Conservation (phyloP, 2,113 vertebrate species). For the Euleptes europaea region DNA sequence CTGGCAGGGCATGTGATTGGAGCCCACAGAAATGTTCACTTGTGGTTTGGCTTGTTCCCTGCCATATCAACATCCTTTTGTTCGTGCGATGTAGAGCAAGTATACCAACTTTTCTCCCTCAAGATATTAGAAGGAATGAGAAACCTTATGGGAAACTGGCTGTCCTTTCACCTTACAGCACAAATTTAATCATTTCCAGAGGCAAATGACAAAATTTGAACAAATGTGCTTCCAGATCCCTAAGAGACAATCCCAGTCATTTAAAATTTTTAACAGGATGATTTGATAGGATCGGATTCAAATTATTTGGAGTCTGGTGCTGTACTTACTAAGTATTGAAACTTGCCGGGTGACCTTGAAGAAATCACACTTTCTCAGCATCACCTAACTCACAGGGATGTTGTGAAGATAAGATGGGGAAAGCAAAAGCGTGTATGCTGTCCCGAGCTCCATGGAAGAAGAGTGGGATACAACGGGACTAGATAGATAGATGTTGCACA, state of each 20-base stretch:
- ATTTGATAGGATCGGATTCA: background rate
- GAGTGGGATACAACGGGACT: no score
- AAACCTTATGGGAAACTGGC: background rate
- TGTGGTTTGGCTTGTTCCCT: background rate
- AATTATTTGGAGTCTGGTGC: no score
- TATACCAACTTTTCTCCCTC: background rate
- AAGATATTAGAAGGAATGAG: background rate
- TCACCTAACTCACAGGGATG: no score
- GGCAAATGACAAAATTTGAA: background rate
- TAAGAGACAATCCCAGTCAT: background rate
- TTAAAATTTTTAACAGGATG: background rate
- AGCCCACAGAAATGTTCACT: background rate
- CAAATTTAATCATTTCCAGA: background rate
- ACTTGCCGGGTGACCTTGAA: no score
- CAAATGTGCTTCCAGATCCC: background rate
- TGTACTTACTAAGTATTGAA: no score
- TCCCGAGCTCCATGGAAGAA: no score
- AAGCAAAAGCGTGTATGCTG: no score
- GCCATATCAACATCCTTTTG: constrained; percentile 2
- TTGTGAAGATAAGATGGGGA: no score
- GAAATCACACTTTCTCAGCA: no score
- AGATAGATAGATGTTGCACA: no score
- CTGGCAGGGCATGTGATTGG: background rate
- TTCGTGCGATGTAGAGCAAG: background rate
- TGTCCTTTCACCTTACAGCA: background rate